Conservation (phyloP, 2,797 vertebrate genomes). For the Austrolebias charrua region DNA sequence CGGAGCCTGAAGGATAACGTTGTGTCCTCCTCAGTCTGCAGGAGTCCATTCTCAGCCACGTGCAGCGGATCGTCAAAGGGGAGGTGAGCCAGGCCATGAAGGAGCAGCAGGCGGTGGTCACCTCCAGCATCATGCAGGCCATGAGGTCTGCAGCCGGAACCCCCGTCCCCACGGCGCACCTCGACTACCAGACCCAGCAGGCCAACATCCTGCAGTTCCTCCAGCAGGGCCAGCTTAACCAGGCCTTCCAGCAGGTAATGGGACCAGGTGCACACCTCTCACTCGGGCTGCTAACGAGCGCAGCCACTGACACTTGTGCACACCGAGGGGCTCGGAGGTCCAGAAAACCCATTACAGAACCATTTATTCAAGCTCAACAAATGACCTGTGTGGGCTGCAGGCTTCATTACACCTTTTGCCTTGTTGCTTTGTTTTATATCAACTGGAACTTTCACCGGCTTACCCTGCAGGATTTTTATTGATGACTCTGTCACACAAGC, state of each 20-base stretch:
- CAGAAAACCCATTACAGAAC: constrained; percentile 37
- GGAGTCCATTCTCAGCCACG: constrained; percentile 92
- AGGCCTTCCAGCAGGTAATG: constrained; percentile 96
- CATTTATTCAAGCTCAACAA: too few relatives aligned
- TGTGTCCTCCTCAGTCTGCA: constrained; percentile 83
- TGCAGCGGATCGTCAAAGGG: constrained; percentile 95
- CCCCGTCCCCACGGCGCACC: constrained; percentile 89
- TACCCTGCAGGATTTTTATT: too few relatives aligned
- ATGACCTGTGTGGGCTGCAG: constrained; percentile 16
- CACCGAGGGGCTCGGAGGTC: not conserved
- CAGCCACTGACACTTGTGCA: too few relatives aligned
- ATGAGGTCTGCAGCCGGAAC: constrained; percentile 96
- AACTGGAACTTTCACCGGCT: too few relatives aligned
- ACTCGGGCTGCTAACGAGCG: too few relatives aligned
- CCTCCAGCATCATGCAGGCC: constrained; percentile 97
- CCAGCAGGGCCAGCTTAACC: constrained; percentile 97
- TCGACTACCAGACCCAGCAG: constrained; percentile 96
- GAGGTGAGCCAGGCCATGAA: constrained; percentile 96
- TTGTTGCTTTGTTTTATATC: too few relatives aligned
- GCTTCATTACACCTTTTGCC: not conserved
- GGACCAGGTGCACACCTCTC: not conserved
- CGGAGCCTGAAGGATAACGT: not conserved
- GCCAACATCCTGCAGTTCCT: constrained; percentile 92
- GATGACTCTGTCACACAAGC: too few relatives aligned
- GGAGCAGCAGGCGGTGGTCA: constrained; percentile 94